Conservation (phyloP, 1,140 invertebrate genomes). For the Pomacea maculata region DNA sequence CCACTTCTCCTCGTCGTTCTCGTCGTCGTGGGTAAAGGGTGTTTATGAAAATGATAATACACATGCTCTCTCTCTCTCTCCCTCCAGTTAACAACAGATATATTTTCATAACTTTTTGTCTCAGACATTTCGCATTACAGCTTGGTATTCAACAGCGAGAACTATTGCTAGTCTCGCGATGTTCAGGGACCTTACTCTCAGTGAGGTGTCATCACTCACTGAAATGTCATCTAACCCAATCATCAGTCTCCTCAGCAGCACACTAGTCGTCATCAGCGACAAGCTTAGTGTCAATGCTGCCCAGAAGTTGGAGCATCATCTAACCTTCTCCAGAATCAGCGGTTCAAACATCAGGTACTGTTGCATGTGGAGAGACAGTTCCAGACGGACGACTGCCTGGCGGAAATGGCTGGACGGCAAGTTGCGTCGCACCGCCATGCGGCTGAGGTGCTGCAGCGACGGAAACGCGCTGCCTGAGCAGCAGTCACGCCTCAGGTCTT, state of each 20-base stretch:
- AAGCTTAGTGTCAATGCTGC: too few species aligned
- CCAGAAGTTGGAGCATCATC: not conserved
- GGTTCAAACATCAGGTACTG: slow-evolving; percentile 18
- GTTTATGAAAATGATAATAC: too few species aligned
- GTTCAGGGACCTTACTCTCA: too few species aligned
- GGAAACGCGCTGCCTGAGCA: not conserved
- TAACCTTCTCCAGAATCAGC: not conserved
- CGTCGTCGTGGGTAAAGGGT: too few species aligned
- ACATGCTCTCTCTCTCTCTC: too few species aligned
- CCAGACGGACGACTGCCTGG: not conserved
- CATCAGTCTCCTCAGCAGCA: not conserved
- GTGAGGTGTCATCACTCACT: not conserved
- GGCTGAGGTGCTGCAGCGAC: slow-evolving; percentile 2
- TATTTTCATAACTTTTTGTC: too few species aligned
- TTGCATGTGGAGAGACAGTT: slow-evolving; percentile 2
- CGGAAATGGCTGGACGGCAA: slow-evolving; percentile 2
- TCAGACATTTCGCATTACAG: too few species aligned
- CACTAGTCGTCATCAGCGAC: too few species aligned
- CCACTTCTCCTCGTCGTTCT: too few species aligned
- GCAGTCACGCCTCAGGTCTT: not conserved
- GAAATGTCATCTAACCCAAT: not conserved
- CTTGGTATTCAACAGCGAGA: too few species aligned
- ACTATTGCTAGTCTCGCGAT: too few species aligned
- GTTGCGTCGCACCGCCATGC: not conserved
- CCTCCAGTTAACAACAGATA: too few species aligned